Percentiles rank a stretch among this genome's conserved stretches.
Conservation (phyloP, 2,113 vertebrate genomes). For the Sturnira hondurensis region DNA sequence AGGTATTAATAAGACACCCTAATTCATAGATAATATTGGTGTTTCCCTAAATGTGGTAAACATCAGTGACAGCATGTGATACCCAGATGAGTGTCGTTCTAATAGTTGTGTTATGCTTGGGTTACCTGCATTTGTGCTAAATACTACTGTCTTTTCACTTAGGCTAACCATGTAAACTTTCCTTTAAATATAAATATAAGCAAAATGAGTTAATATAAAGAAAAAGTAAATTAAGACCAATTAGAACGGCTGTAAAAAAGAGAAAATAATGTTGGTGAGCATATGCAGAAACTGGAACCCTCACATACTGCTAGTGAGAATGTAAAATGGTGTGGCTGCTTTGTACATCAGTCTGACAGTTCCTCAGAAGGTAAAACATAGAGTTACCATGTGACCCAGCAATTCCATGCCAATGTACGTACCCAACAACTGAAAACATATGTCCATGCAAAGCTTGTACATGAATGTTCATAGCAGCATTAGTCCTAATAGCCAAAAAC, state of each 20-base stretch:
- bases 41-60: not conserved
- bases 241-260: not conserved
- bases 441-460: not conserved
- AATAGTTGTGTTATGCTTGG: not conserved
- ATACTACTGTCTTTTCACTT: not conserved
- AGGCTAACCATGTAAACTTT: not conserved
- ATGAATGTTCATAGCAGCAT: not conserved
- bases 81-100: not conserved
- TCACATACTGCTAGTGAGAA: not conserved
- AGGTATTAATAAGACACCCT: not conserved
- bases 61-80: not conserved
- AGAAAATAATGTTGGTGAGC: not conserved
- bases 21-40: not conserved
- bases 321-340: not conserved
- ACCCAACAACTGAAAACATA: not conserved
- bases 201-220: not conserved
- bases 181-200: not conserved
- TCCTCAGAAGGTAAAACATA: not conserved
- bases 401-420: not conserved
- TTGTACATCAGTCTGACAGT: not conserved
- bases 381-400: not conserved
- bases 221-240: not conserved
- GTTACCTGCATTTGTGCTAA: not conserved
- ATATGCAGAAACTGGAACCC: not conserved
- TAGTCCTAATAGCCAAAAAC: not conserved